Evolutionary conservation across 2,888 invertebrate species (phyloP).

Genomic region (Drosophila multiciliata): DNA sequence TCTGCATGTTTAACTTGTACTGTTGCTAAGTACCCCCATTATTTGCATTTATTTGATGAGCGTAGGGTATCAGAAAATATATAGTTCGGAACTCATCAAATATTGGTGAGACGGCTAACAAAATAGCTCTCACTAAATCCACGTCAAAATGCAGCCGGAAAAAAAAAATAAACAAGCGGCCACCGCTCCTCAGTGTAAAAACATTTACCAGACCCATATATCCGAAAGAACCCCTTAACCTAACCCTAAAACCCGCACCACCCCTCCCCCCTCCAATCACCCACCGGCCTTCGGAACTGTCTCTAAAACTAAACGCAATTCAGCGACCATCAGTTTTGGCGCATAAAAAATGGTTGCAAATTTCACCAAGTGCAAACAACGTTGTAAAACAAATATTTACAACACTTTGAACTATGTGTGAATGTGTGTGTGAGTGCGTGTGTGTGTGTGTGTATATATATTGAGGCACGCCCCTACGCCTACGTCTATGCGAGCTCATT

Average conservation of each 20-base stretch:
- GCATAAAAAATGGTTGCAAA: constrained; percentile 68
- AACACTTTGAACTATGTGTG: constrained; percentile 67
- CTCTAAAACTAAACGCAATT: constrained; percentile 32
- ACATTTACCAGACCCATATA: constrained; percentile 42
- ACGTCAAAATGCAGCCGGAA: constrained; percentile 57
- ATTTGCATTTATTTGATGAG: not conserved
- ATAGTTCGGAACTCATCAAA: constrained; percentile 55
- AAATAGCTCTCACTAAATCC: constrained; percentile 75
- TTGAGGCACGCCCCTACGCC: constrained; percentile 19
- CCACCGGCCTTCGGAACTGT: not conserved
- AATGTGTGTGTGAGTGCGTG: not conserved
- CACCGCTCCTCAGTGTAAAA: constrained; percentile 21
- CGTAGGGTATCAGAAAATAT: constrained; percentile 21
- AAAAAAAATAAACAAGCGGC: constrained; percentile 56
- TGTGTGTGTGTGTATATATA: constrained; percentile 3
- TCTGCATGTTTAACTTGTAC: not conserved
- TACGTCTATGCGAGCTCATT: constrained; percentile 29
- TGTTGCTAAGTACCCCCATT: not conserved
- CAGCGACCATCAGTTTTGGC: constrained; percentile 40
- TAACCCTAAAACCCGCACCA: not conserved
- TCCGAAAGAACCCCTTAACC: not conserved
- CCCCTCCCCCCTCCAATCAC: too few relatives aligned
- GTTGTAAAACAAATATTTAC: constrained; percentile 75
- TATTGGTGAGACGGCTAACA: constrained; percentile 71
- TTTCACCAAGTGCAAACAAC: constrained; percentile 75